Evolutionary conservation across 2,888 invertebrate genomes (phyloP), one percentile per base, ranked within the genome.

Genomic region (Himalopsyche japonica): DNA sequence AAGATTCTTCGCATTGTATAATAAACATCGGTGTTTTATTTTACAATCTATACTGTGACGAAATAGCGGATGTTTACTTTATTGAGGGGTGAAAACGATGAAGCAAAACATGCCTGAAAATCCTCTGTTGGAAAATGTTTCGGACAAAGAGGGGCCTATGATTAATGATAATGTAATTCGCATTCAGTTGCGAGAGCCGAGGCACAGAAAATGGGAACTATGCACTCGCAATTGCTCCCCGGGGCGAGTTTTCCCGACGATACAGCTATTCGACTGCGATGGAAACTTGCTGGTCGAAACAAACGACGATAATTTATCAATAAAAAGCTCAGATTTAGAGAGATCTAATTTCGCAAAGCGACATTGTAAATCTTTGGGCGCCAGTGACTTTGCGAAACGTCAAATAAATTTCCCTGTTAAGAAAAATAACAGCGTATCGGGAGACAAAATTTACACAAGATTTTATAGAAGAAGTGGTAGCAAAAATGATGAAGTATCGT

Each of bases 251-350:
- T 91, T 94, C 87, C 94, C 94, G 47, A 92, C 92, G 84, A 93
- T 94, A 89, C 94, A 94, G 89, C 92, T 94, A 87, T 94, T 93
- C 89, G 93, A 94, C 90, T 92, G 93, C 88, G 94, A 93, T 87
- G 94, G 94, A 87, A 92, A 93, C 89, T 91, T 94, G 81, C 90
- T 94, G 87, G 91, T 94, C 37, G 93, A 94, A 90, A 93, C 94
- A 87, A 93, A 93, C 88, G 93, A 94, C 88, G 92, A 93, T 87
- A 93, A 93, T 86, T 89, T 91, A 88, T 92, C 91, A 86, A 92
- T 90, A 89, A 93, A 91, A 88, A 92, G 92, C 88, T 89, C 90
- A 12, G 91, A 91, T 87, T 49, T 84, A 90, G 89, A 87, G 89
- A 90, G 76, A 90, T 90, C 80, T 86, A 87, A 76, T 80, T 87